phyloP scores from a whole-genome alignment of 2,797 vertebrate genomes.

The Chrysocyon brachyurus region DNA sequence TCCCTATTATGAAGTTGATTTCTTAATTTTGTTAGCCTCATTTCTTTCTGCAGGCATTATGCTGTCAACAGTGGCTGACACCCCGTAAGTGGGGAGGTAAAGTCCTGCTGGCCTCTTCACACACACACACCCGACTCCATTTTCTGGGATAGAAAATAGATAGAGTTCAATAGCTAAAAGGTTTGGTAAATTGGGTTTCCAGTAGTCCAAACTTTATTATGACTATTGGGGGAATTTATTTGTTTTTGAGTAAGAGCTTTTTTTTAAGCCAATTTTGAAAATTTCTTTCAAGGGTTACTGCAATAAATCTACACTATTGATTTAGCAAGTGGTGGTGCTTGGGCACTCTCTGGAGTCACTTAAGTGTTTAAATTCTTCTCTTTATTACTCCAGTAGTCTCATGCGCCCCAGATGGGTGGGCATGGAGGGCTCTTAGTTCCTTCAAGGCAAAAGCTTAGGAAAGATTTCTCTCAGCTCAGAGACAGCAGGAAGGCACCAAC shows the following conservation, averaged over 20 bases:
- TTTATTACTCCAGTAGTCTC: constrained; percentile 63
- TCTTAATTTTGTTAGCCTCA: background rate
- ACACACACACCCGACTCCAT: background rate
- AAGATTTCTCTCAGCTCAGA: background rate
- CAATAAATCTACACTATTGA: constrained; percentile 84
- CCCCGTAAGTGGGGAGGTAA: background rate
- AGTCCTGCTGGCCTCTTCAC: background rate
- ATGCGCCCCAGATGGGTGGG: background rate
- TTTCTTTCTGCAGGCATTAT: background rate
- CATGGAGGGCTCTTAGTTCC: background rate
- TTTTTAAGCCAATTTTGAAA: constrained; percentile 74
- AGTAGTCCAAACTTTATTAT: constrained; percentile 66
- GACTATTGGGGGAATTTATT: constrained; percentile 77
- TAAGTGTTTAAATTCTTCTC: constrained; percentile 62
- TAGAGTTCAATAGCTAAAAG: constrained; percentile 66
- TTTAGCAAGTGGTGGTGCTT: constrained; percentile 67
- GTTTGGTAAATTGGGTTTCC: constrained; percentile 72
- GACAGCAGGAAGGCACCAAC: background rate
- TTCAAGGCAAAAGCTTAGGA: background rate
- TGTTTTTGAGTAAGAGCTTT: constrained; percentile 81
- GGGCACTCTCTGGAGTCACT: constrained; percentile 63
- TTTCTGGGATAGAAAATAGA: constrained; percentile 49
- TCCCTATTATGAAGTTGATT: background rate
- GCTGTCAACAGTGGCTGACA: background rate
- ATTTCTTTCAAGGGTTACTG: constrained; percentile 82